Evolutionary conservation across 1,140 invertebrate genomes (phyloP).

Genomic region (Bombus picipes): DNA sequence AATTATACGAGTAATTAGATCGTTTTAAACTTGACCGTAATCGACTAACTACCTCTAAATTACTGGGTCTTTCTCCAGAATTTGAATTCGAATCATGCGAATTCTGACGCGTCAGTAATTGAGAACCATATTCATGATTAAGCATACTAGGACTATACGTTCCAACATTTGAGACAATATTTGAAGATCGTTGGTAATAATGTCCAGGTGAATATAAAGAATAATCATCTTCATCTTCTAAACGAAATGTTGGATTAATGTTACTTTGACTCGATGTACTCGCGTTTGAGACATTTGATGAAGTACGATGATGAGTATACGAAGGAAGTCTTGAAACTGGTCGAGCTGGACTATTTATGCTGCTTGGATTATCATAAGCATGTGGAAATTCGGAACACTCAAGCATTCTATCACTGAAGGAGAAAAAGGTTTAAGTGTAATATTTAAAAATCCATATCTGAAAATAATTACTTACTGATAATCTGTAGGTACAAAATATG

Average conservation of each 20-base stretch:
- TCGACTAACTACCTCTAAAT: slow-evolving; percentile 86
- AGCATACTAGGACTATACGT: slow-evolving; percentile 67
- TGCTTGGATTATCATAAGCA: slow-evolving; percentile 86
- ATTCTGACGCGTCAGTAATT: slow-evolving; percentile 84
- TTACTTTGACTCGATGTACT: slow-evolving; percentile 84
- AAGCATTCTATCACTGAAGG: slow-evolving; percentile 77
- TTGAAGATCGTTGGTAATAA: slow-evolving; percentile 71
- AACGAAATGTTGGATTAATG: slow-evolving; percentile 85
- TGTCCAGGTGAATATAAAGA: slow-evolving; percentile 80
- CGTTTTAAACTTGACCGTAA: slow-evolving; percentile 90
- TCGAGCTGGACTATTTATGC: slow-evolving; percentile 82
- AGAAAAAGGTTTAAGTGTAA: slow-evolving; percentile 25
- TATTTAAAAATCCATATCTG: neutral
- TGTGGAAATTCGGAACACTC: slow-evolving; percentile 81
- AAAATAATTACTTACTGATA: slow-evolving; percentile 75
- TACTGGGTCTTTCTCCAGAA: slow-evolving; percentile 87
- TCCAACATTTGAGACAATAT: slow-evolving; percentile 66
- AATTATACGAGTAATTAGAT: slow-evolving; percentile 84
- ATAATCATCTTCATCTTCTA: slow-evolving; percentile 86
- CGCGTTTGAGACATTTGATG: slow-evolving; percentile 88
- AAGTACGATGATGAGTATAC: slow-evolving; percentile 86
- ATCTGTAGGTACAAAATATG: slow-evolving; percentile 75
- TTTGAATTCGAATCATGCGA: slow-evolving; percentile 82
- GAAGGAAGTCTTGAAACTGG: slow-evolving; percentile 81
- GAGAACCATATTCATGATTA: slow-evolving; percentile 80